Evolutionary conservation across 1,140 invertebrate species (phyloP).

Genomic region (Eurosta solidaginis): DNA sequence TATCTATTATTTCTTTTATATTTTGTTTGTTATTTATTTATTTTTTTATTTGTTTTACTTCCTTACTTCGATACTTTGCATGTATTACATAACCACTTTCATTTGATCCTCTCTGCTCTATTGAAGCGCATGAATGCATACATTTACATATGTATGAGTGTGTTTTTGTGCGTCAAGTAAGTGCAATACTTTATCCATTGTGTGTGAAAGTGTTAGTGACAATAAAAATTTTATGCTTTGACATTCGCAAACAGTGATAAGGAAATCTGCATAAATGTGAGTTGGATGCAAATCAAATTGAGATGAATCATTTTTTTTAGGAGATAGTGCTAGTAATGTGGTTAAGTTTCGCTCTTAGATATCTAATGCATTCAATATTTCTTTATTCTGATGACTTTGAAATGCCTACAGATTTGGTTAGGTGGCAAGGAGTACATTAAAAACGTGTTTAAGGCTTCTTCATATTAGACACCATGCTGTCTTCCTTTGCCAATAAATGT

Average conservation of each 20-base stretch:
- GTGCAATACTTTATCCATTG: slow-evolving; percentile 4
- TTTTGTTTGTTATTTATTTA: neutral
- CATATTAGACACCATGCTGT: too few species aligned
- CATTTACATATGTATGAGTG: neutral
- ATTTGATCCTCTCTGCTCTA: neutral
- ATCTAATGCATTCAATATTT: too few species aligned
- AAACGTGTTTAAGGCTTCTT: too few species aligned
- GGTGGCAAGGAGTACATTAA: too few species aligned
- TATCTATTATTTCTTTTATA: neutral
- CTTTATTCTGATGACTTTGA: too few species aligned
- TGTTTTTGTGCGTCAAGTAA: neutral
- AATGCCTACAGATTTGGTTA: too few species aligned
- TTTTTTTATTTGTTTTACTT: neutral
- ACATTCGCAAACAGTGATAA: neutral
- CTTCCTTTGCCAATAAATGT: too few species aligned
- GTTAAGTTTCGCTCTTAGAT: too few species aligned
- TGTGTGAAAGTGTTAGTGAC: slow-evolving; percentile 2
- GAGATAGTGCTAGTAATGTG: too few species aligned
- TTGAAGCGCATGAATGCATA: neutral
- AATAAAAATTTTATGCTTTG: slow-evolving; percentile 7
- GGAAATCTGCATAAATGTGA: neutral
- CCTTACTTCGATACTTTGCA: neutral
- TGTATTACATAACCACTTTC: neutral
- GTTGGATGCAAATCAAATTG: neutral
- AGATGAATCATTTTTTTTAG: too few species aligned